Evolutionary conservation across 2,888 invertebrate species (phyloP), one percentile per base, ranked within the genome.

Genomic region (Chalcosyrphus nemorum): DNA sequence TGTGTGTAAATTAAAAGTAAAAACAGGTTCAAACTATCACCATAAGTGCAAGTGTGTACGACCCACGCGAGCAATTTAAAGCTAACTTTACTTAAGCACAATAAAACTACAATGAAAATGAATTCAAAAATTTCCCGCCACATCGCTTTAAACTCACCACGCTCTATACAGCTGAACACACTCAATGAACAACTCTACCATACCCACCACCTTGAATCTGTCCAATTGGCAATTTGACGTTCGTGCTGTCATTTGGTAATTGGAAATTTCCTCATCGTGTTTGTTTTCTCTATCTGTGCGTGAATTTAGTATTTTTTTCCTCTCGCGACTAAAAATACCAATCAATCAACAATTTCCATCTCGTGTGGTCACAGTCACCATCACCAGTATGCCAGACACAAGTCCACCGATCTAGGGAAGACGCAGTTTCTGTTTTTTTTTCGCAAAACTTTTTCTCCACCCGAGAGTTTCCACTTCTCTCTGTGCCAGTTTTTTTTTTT

Each of bases 211-310:
- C 41, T 78, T 78, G 65, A 72, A 71, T 50, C 4, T n/a, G 7
- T 3, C 13, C 66, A 68, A 29, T 72, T 61, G 21, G 13, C 50
- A 17, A 56, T 56, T 72, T 84, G 82, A 84, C 82, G 57, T 84
- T 78, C 19, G 21, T 41, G 19, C 27, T 68, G 82, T 80, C 84
- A 84, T 70, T 80, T 21, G 45, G 24, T 65, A 70, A 57, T 70
- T 59, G 65, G 57, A 70, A 80, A 66, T 78, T 84, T 84, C 63
- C 59, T 78, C 71, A 61, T 65, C 66, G 74, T 74, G 70, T 80
- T 84, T 84, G 84, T 84, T 78, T 82, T 84, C 70, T 84, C 84
- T 80, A 80, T 84, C 80, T 68, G 70, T 80, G 74, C 56, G 66
- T 78, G 56, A 63, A 74, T 84, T 74, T 77, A 68, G 47, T 78